Evolutionary conservation across 2,888 invertebrate genomes (phyloP).

Genomic region (Andricus quercusramuli): DNA sequence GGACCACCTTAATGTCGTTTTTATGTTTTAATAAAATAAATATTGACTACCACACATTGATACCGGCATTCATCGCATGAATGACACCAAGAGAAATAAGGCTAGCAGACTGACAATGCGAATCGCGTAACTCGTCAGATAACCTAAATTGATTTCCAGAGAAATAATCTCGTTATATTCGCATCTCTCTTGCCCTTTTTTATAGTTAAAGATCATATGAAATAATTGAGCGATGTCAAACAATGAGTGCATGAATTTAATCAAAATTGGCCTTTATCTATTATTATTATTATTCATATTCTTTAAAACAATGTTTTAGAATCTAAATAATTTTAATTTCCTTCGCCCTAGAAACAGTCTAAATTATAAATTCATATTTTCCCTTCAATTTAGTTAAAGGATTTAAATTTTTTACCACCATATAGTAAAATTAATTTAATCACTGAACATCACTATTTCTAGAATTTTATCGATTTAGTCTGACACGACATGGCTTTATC

Average conservation of each 20-base stretch:
- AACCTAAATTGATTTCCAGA: slow-evolving; percentile 17
- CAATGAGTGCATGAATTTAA: background rate
- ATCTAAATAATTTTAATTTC: background rate
- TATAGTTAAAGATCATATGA: background rate
- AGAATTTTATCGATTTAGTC: slow-evolving; percentile 13
- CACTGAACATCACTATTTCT: slow-evolving; percentile 12
- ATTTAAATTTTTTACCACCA: background rate
- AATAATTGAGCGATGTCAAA: background rate
- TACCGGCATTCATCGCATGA: background rate
- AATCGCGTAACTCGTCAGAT: background rate
- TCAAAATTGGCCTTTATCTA: background rate
- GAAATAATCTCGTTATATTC: slow-evolving; percentile 11
- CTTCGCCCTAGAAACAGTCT: background rate
- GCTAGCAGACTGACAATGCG: background rate
- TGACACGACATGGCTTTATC: background rate
- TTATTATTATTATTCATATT: too few relatives aligned
- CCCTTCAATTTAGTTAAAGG: too few relatives aligned
- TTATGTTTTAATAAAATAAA: background rate
- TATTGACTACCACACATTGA: slow-evolving; percentile 5
- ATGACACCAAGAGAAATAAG: background rate
- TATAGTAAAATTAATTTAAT: slow-evolving; percentile 17
- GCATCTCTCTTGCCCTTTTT: background rate
- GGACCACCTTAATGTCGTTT: background rate
- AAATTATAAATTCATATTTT: background rate
- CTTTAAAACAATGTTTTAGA: background rate